Conservation (phyloP, 2,888 invertebrate genomes). For the Eurytoma adleriae region DNA sequence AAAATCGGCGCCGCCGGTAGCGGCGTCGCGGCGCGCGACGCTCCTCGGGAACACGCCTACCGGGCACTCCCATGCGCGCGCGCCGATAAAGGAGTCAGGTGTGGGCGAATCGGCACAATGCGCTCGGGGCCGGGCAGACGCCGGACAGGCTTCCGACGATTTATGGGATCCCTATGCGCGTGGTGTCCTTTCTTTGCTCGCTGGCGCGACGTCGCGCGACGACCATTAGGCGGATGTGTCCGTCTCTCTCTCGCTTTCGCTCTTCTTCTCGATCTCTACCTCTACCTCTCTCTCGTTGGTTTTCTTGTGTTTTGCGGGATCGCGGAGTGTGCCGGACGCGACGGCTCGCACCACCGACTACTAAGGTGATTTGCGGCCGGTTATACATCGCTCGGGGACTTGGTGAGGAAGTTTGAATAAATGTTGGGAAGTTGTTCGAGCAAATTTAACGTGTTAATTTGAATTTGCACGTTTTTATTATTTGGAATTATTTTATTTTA, state of each 20-base stretch:
- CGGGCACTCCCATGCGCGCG: slow-evolving; percentile 25
- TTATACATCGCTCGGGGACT: too few relatives aligned
- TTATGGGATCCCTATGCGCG: slow-evolving; percentile 27
- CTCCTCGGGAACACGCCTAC: slow-evolving; percentile 21
- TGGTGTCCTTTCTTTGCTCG: background rate
- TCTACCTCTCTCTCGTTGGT: slow-evolving; percentile 4
- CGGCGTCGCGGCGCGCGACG: background rate
- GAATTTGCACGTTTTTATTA: too few relatives aligned
- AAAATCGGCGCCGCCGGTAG: background rate
- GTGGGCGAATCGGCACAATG: slow-evolving; percentile 17
- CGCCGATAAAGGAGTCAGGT: slow-evolving; percentile 26
- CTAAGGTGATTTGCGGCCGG: too few relatives aligned
- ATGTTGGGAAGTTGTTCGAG: too few relatives aligned
- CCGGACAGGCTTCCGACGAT: slow-evolving; percentile 17
- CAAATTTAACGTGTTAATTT: too few relatives aligned
- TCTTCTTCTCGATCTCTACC: background rate
- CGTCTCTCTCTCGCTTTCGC: background rate
- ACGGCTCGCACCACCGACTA: too few relatives aligned
- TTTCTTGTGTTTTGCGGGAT: too few relatives aligned
- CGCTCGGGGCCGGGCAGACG: slow-evolving; percentile 20
- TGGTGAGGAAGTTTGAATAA: too few relatives aligned
- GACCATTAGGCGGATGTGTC: background rate
- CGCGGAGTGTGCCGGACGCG: too few relatives aligned
- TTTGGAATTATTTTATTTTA: too few relatives aligned
- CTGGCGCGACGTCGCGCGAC: background rate